phyloP scores from a whole-genome alignment of 2,888 invertebrate genomes.

The Zygogramma bicolorata region DNA sequence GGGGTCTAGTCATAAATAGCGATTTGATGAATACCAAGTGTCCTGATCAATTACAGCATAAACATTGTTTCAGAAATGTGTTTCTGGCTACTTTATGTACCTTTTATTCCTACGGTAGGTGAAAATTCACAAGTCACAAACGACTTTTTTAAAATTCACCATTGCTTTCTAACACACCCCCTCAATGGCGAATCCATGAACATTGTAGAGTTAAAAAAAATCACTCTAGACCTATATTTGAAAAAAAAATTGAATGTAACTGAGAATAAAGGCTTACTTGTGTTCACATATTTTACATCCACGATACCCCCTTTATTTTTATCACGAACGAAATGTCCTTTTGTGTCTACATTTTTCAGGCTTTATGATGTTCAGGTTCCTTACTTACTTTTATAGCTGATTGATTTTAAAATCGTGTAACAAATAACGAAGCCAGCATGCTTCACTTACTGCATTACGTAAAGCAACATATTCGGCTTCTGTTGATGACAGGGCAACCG shows the following conservation, averaged over 20 bases:
- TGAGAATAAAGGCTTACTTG: constrained; percentile 16
- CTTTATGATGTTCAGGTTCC: constrained; percentile 36
- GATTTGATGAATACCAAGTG: too few relatives aligned
- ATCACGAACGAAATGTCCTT: constrained; percentile 29
- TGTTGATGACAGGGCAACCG: constrained; percentile 41
- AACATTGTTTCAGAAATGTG: too few relatives aligned
- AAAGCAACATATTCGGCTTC: constrained; percentile 53
- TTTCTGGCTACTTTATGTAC: too few relatives aligned
- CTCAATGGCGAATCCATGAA: background rate
- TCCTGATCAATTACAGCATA: too few relatives aligned
- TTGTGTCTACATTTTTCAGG: constrained; percentile 38
- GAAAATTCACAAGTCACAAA: too few relatives aligned
- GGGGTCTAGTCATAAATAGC: too few relatives aligned
- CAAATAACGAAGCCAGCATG: constrained; percentile 50
- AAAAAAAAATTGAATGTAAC: constrained; percentile 22
- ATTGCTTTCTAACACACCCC: background rate
- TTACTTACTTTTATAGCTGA: constrained; percentile 27
- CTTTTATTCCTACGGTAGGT: too few relatives aligned
- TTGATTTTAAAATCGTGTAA: constrained; percentile 37
- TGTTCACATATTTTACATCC: constrained; percentile 26
- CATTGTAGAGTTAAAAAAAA: background rate
- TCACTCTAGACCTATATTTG: background rate
- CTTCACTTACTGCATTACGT: constrained; percentile 50
- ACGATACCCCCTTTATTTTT: constrained; percentile 29
- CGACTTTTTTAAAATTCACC: too few relatives aligned